These are phyloP conservation scores for Paradoxurus hermaphroditus DNA, from an alignment of 2,113 vertebrate species.

Conservation along the genomic window DNA sequence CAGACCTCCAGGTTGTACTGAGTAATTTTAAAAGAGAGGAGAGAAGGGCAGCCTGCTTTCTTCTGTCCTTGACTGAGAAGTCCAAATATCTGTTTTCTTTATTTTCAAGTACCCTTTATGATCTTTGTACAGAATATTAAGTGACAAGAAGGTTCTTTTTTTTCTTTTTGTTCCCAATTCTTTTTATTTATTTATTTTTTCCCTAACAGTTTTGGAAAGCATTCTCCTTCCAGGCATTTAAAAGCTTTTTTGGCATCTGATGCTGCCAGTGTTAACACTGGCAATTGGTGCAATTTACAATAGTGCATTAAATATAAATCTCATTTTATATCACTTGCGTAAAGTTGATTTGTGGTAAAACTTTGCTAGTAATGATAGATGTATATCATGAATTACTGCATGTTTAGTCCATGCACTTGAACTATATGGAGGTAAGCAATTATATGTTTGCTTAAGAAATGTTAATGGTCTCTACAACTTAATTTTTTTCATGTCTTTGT, in stretches of 20 bases:
- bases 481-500: slow-evolving; percentile 54
- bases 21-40: background rate
- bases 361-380: slow-evolving; percentile 1
- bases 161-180: background rate
- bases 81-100: background rate
- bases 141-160: background rate
- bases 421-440: background rate
- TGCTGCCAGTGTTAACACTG: slow-evolving; percentile 51
- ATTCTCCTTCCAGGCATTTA: slow-evolving; percentile 56
- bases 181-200: background rate
- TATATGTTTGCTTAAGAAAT: background rate
- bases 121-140: slow-evolving; percentile 34
- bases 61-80: background rate
- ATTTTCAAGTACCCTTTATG: background rate
- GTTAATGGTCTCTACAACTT: background rate
- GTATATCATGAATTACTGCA: slow-evolving; percentile 12
- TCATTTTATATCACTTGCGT: slow-evolving; percentile 49
- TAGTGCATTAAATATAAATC: slow-evolving; percentile 57
- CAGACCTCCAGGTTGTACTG: background rate
- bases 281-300: slow-evolving; percentile 57
- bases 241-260: slow-evolving; percentile 71
- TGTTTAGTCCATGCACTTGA: background rate
- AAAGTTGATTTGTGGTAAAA: slow-evolving; percentile 35
- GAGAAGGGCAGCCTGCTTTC: background rate
- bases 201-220: slow-evolving; percentile 45